Conservation (phyloP, 2,113 vertebrate genomes). For the Oryzias melastigma region DNA sequence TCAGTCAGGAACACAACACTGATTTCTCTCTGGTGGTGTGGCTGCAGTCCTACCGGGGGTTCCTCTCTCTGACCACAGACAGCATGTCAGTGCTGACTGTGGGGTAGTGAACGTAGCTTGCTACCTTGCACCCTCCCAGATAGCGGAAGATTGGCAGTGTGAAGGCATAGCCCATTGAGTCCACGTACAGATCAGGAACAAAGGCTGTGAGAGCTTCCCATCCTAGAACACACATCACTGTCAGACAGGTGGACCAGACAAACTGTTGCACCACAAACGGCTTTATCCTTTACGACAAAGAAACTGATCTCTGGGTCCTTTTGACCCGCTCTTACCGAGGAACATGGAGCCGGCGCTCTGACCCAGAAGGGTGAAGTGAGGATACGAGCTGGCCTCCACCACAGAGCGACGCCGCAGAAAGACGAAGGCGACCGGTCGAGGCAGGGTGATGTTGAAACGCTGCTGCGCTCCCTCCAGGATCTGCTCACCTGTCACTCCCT, state of each 20-base stretch:
- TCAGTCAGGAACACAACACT: background rate
- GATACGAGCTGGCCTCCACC: slow-evolving; percentile 87
- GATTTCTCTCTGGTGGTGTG: background rate
- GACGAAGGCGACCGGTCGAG: slow-evolving; percentile 82
- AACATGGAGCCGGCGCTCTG: slow-evolving; percentile 90
- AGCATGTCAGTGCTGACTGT: slow-evolving; percentile 96
- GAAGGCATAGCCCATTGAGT: slow-evolving; percentile 95
- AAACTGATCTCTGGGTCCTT: background rate
- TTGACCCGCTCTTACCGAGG: slow-evolving; percentile 61
- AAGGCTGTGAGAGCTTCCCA: slow-evolving; percentile 89
- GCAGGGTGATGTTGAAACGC: slow-evolving; percentile 87
- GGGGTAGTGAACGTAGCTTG: slow-evolving; percentile 94
- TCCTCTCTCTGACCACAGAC: slow-evolving; percentile 84
- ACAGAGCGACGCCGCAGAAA: slow-evolving; percentile 85
- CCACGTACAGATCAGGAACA: slow-evolving; percentile 88
- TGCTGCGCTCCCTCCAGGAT: slow-evolving; percentile 84
- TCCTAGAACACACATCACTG: slow-evolving; percentile 44
- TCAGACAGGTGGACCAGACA: background rate
- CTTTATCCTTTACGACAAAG: background rate
- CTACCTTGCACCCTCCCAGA: slow-evolving; percentile 82
- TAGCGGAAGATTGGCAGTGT: slow-evolving; percentile 91
- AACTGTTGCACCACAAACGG: no score
- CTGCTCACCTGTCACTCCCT: slow-evolving; percentile 79
- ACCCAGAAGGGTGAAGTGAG: slow-evolving; percentile 90
- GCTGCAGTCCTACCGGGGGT: slow-evolving; percentile 62